Evolutionary conservation across 2,113 vertebrate species (phyloP).

Genomic region (Camelus bactrianus): DNA sequence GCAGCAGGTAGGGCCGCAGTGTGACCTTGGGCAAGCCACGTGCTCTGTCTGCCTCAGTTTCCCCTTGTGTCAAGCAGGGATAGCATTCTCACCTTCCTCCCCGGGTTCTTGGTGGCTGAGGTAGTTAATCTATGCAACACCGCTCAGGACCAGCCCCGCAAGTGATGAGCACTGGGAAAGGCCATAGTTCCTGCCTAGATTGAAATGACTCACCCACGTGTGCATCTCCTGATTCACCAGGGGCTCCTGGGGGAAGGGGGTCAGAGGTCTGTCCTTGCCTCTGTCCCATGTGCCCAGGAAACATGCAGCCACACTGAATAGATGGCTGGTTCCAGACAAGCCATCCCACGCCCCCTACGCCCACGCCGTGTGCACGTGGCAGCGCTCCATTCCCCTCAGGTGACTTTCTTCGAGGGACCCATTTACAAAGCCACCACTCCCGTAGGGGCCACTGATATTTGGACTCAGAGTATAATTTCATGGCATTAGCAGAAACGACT

Average conservation of each 20-base stretch:
- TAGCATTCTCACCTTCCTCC: not conserved
- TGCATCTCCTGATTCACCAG: not conserved
- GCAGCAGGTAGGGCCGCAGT: rapidly evolving
- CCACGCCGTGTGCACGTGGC: rapidly evolving
- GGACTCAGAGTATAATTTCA: slow-evolving; percentile 46
- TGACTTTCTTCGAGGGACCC: not conserved
- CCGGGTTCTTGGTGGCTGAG: not conserved
- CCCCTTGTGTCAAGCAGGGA: not conserved
- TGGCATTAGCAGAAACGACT: slow-evolving; percentile 60
- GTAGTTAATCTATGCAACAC: rapidly evolving
- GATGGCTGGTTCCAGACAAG: rapidly evolving
- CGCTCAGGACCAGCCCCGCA: rapidly evolving
- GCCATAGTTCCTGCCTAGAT: not conserved
- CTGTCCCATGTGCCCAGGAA: not conserved
- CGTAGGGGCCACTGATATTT: not conserved
- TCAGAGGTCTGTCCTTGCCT: not conserved
- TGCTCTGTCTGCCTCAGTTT: not conserved
- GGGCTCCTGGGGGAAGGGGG: not conserved
- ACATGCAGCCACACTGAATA: rapidly evolving
- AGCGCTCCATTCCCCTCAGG: not conserved
- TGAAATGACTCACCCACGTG: rapidly evolving
- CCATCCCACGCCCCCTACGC: rapidly evolving
- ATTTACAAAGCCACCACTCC: slow-evolving; percentile 16
- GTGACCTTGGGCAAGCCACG: not conserved
- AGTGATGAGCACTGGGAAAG: rapidly evolving